Percentiles rank a stretch among this genome's conserved stretches.
phyloP scores from a whole-genome alignment of 2,113 vertebrate genomes.

The Telmatochromis brachygnathus region DNA sequence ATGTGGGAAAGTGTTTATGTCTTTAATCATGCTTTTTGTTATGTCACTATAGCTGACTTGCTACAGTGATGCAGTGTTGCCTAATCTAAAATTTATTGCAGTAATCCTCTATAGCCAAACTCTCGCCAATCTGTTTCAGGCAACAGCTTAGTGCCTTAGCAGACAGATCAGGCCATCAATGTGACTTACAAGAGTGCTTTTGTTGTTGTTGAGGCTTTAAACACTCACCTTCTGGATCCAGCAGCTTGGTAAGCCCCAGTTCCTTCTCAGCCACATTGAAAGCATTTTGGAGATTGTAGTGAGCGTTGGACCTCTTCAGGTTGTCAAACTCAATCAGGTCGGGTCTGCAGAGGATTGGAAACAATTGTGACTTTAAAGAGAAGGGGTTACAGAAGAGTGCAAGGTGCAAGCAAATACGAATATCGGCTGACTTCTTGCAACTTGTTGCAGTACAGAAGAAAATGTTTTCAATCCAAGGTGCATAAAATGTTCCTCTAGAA shows the following conservation, averaged over 20 bases:
- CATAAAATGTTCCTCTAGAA: neutral
- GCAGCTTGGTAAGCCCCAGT: constrained; percentile 85
- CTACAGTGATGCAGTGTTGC: neutral
- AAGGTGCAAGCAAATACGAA: neutral
- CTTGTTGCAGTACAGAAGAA: neutral
- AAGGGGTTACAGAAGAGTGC: neutral
- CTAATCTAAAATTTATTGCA: neutral
- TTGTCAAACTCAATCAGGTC: constrained; percentile 88
- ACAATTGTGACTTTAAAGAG: neutral
- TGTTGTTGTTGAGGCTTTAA: neutral
- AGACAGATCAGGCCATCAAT: neutral
- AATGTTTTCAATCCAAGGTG: neutral
- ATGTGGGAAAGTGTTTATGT: neutral
- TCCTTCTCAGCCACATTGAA: constrained; percentile 90
- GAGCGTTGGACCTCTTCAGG: constrained; percentile 87
- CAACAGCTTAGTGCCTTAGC: neutral
- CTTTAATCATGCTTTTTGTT: neutral
- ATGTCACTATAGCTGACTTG: neutral
- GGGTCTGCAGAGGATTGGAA: constrained; percentile 63
- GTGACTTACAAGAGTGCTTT: neutral
- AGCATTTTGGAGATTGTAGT: constrained; percentile 90
- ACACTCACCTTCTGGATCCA: constrained; percentile 86
- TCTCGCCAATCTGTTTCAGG: neutral
- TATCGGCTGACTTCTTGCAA: neutral
- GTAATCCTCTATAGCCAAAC: constrained; percentile 11